Percentiles rank a stretch among this genome's conserved stretches.
Evolutionary conservation across 2,888 invertebrate genomes (phyloP).

Genomic region (Macrophya annulata): DNA sequence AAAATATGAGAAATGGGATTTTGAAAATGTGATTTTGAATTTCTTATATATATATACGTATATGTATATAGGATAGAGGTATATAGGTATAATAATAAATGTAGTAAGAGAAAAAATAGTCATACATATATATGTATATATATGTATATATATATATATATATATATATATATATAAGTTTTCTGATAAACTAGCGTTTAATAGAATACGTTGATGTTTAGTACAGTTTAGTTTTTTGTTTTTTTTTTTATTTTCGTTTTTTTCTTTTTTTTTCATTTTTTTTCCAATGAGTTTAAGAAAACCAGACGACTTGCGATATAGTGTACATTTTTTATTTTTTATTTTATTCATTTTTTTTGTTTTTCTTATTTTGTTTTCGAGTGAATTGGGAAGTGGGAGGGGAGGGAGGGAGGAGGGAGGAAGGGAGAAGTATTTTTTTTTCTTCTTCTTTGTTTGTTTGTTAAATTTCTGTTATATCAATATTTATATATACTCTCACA

Average conservation of each 20-base stretch:
- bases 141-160: constrained; percentile 48
- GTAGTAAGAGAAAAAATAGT: neutral
- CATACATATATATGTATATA: constrained; percentile 57
- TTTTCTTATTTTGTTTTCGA: neutral
- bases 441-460: neutral
- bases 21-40: neutral
- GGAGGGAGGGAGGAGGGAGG: neutral
- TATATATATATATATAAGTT: constrained; percentile 63
- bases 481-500: neutral
- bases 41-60: no score
- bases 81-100: neutral
- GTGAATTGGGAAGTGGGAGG: neutral
- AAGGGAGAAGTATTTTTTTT: constrained; percentile 43
- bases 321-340: constrained; percentile 60
- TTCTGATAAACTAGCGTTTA: constrained; percentile 76
- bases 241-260: constrained; percentile 58
- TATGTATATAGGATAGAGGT: neutral
- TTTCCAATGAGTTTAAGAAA: constrained; percentile 57
- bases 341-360: constrained; percentile 3
- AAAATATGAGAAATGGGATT: no score
- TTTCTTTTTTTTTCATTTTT: constrained; percentile 62
- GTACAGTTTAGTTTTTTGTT: constrained; percentile 69
- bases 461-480: neutral
- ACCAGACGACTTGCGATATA: constrained; percentile 70
- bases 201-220: constrained; percentile 75